Conservation (phyloP, 2,797 vertebrate species). For the Pelobates cultripes region DNA sequence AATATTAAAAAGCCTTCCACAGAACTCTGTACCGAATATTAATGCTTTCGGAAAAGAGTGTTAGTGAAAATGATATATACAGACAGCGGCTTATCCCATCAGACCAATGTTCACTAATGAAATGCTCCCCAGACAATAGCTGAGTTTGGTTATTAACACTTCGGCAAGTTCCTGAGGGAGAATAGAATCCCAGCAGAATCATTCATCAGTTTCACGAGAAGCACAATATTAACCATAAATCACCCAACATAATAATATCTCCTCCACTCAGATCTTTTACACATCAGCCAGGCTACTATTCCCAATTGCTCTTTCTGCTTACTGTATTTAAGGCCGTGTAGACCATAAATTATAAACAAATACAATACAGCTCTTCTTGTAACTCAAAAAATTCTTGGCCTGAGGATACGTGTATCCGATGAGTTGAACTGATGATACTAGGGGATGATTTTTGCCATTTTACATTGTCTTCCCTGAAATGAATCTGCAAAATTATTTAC, state of each 20-base stretch:
- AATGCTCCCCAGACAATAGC: slow-evolving; percentile 36
- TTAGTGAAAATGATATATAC: slow-evolving; percentile 41
- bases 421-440: no score
- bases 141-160: slow-evolving; percentile 48
- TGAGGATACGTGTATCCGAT: no score
- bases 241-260: slow-evolving; percentile 31
- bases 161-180: slow-evolving; percentile 36
- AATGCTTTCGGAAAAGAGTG: slow-evolving; percentile 27
- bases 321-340: slow-evolving; percentile 14
- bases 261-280: slow-evolving; percentile 2
- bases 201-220: slow-evolving; percentile 28
- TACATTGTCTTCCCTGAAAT: no score
- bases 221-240: slow-evolving; percentile 53
- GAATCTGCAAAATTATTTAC: no score
- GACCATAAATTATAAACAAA: background rate
- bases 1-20: background rate
- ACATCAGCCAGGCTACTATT: slow-evolving; percentile 19
- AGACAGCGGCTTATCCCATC: slow-evolving; percentile 50
- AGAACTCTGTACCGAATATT: slow-evolving; percentile 1
- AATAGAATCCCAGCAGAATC: slow-evolving; percentile 35
- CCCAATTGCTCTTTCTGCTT: slow-evolving; percentile 12
- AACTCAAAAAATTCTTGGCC: no score
- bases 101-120: slow-evolving; percentile 50
- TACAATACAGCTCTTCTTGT: background rate
- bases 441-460: no score